Evolutionary conservation across 1,140 invertebrate species (phyloP), one percentile per base, ranked within the genome.

Genomic region (Lineus longissimus): DNA sequence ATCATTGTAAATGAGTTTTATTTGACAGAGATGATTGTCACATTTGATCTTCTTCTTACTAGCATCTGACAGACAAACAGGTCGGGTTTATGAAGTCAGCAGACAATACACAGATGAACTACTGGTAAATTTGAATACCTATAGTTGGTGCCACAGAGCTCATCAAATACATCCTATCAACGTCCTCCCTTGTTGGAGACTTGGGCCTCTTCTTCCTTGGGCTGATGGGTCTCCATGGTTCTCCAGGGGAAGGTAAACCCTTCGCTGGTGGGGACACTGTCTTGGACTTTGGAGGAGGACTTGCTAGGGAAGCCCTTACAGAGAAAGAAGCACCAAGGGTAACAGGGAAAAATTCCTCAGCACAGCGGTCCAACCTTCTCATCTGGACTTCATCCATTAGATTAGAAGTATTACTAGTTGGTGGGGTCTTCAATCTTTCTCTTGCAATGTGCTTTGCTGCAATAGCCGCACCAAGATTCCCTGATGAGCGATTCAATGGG

Each of bases 121-220:
- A n/a, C n/a, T n/a, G n/a, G n/a, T n/a, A n/a, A n/a, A n/a, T n/a
- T n/a, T n/a, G n/a, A n/a, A n/a, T n/a, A 70, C 67, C 63, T 58
- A 62, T 71, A 33, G 36, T 47, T 27, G 69, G 69, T 27, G 71
- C 69, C 30, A 65, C 62, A 19, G 63, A 55, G 13, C 54, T 31
- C 64, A 68, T 65, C 19, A 64, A 36, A 55, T 68, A 70, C 60
- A 67, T 57, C 40, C 65, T 65, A 17, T 67, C 63, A 13, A 60
- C 17, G 43, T 45, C 33, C 23, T 13, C 23, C 11, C 23, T 60
- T 2, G 36, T 36, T 17, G 19, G 25, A 23, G 30, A 45, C 13
- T n/a, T 41, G 2, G 19, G 36, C 6, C 27, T 43, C 4, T 19
- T 45, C 7, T 43, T 60, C n/a, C 2, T 22, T 13, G 59, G 41